Conservation (phyloP, 2,797 vertebrate species). For the Manis pentadactyla region DNA sequence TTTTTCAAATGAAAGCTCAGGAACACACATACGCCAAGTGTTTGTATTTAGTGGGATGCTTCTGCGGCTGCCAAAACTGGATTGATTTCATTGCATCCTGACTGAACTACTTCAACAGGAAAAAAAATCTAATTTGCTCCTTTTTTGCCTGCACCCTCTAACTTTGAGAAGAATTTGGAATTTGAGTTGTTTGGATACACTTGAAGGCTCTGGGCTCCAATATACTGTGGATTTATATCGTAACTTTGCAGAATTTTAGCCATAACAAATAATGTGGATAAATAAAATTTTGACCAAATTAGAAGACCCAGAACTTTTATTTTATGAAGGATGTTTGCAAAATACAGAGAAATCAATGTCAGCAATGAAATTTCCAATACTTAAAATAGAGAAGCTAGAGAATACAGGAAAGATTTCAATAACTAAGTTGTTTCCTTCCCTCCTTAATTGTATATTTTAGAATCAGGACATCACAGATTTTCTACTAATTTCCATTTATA, state of each 20-base stretch:
- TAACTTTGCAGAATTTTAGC: not conserved
- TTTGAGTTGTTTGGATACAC: not conserved
- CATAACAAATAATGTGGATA: constrained; percentile 53
- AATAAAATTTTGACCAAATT: constrained; percentile 52
- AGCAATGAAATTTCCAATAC: not conserved
- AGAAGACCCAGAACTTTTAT: not conserved
- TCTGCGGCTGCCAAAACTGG: constrained; percentile 58
- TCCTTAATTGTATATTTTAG: not conserved
- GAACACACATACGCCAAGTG: not conserved
- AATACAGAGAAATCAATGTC: not conserved
- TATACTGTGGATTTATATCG: not conserved
- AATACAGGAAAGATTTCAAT: not conserved
- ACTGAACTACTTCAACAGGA: constrained; percentile 13
- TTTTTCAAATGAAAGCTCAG: constrained; percentile 75
- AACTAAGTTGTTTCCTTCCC: not conserved
- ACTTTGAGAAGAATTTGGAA: constrained; percentile 28
- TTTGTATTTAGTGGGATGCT: constrained; percentile 58
- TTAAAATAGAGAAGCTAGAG: not conserved
- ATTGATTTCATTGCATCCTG: constrained; percentile 66
- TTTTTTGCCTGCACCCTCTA: not conserved
- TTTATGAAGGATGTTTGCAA: not conserved
- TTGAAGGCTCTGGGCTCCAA: not conserved
- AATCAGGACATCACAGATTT: not conserved
- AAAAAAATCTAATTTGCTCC: not conserved
- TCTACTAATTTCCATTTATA: constrained; percentile 9